Conservation (phyloP, 2,113 vertebrate genomes). For the Corvus moneduloides region DNA sequence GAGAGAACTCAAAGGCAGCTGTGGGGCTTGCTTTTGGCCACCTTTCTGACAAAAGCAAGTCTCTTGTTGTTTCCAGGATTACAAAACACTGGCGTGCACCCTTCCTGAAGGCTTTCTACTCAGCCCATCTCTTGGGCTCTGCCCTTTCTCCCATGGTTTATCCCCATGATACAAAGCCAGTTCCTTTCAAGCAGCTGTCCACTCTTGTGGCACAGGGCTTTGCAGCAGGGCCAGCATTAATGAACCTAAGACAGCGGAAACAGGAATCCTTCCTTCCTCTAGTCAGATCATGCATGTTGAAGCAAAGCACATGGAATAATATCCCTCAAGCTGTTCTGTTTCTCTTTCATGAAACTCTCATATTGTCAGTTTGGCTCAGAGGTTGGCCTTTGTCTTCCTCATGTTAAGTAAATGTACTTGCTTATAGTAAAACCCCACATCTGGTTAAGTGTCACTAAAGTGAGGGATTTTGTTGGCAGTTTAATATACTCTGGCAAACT, state of each 20-base stretch:
- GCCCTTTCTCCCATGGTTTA: neutral
- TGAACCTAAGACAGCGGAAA: neutral
- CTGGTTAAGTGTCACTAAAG: neutral
- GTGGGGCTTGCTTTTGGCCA: neutral
- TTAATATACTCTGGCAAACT: neutral
- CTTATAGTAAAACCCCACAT: neutral
- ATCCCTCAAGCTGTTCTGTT: neutral
- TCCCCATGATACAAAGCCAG: neutral
- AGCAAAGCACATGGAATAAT: neutral
- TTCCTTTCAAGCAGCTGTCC: neutral
- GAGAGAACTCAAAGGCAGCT: neutral
- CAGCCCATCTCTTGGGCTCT: neutral
- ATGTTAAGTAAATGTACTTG: neutral
- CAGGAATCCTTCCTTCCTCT: neutral
- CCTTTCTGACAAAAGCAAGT: neutral
- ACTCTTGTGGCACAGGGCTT: neutral
- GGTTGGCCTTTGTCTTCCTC: neutral
- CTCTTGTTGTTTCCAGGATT: neutral
- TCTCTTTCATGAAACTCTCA: neutral
- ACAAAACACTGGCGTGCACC: neutral
- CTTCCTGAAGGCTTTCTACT: neutral
- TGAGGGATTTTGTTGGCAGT: neutral
- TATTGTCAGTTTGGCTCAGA: neutral
- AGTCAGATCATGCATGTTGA: neutral
- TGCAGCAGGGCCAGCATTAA: neutral